phyloP scores from a whole-genome alignment of 2,113 vertebrate species.

The Ascaphus truei region DNA sequence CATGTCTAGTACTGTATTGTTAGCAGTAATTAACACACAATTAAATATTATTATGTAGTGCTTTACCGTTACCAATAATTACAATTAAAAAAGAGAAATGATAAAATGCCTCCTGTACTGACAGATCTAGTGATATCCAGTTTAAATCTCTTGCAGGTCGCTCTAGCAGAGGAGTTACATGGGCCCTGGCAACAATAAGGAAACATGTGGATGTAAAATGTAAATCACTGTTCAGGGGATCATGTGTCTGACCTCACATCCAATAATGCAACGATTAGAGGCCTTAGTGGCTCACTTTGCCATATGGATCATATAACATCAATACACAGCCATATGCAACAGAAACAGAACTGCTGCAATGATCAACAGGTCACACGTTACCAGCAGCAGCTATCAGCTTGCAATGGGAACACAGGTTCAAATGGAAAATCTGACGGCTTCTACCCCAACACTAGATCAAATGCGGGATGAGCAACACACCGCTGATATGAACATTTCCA shows the following conservation, averaged over 20 bases:
- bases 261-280: conserved; percentile 4
- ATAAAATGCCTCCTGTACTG: no score
- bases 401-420: neutral
- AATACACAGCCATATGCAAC: neutral
- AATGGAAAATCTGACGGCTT: neutral
- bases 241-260: neutral
- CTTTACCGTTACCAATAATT: no score
- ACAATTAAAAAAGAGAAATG: no score
- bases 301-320: conserved; percentile 23
- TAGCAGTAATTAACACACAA: no score
- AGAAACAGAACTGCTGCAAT: neutral
- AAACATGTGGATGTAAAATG: conserved; percentile 12
- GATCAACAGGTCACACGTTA: conserved; percentile 8
- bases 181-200: neutral
- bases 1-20: no score
- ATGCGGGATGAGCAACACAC: neutral
- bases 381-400: neutral
- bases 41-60: no score
- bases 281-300: neutral
- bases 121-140: no score
- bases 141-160: no score
- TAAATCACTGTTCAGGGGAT: neutral
- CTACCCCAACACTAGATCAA: neutral
- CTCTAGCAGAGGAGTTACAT: neutral
- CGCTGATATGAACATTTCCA: neutral